Base-by-base conservation (phyloP, 2,797 vertebrate species). In the Paramormyrops hopkinsi region DNA sequence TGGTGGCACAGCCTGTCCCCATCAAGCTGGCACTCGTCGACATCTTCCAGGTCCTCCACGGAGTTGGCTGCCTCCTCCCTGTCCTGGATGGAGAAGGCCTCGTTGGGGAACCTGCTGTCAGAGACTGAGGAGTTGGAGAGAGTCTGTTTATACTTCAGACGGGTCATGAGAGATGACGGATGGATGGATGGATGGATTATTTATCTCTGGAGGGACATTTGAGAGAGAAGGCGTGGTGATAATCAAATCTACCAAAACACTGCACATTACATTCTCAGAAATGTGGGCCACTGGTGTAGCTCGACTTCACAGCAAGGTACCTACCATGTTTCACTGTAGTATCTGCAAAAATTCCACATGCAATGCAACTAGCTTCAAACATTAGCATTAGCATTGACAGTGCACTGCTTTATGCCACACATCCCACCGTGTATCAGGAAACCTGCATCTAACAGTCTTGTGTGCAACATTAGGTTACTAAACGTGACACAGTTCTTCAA, bases 21-120 rank as follows among this genome's bases (percentile, higher is more conserved):
- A 0, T 96, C 94, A 17, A 96, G 90, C 62, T 96, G 94, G 83
- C 98, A 98, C 92, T 97, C 96, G 0, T 97, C 97, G 91, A 96
- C 95, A 83, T 97, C 96, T 46, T 96, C 96, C 3, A 95, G 95
- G 0, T 97, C 96, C 0, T 97, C 96, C 91, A 98, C 93, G 53
- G 90, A 93, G 33, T 97, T 98, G 51, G 96, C 95, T 46, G 96
- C 92, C 85, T 97, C 96, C 0, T 96, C 94, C 88, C 95, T 94
- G 0, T 92, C 94, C 69, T 93, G 91, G 85, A 97, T 95, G 1
- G 96, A 97, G 90, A 97, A 92, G 4, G 97, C 97, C 93, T 97
- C 96, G 3, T 95, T 96, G 14, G 90, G 94, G 90, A 95, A 92
- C 29, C 94, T 96, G 0, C 88, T 92, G 93, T 97, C 97, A 93